Conservation (phyloP, 2,888 invertebrate species). For the Leptopilina syphax region DNA sequence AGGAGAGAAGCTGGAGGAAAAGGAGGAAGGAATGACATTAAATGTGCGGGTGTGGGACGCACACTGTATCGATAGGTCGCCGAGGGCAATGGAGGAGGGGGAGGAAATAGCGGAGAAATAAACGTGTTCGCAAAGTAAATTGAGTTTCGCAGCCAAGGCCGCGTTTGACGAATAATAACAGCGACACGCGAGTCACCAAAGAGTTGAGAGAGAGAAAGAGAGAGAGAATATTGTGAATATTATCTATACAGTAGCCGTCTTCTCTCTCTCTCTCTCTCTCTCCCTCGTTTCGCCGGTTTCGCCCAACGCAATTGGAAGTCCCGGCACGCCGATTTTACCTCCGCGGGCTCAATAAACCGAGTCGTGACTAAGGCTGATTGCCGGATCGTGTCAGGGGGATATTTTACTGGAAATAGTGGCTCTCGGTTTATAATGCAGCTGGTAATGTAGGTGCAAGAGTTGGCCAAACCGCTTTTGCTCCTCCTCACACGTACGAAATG, state of each 20-base stretch:
- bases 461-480: conserved; percentile 15
- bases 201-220: conserved; percentile 27
- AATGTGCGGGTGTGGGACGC: conserved; percentile 19
- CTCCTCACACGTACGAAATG: conserved; percentile 50
- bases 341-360: conserved; percentile 44
- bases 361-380: conserved; percentile 47
- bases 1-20: too few species aligned
- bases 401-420: conserved; percentile 35
- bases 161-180: conserved; percentile 45
- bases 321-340: conserved; percentile 48
- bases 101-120: conserved; percentile 35
- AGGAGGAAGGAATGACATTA: background rate
- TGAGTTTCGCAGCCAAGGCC: conserved; percentile 52
- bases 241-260: conserved; percentile 18
- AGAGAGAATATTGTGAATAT: conserved; percentile 28
- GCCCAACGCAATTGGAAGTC: background rate
- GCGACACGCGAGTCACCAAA: conserved; percentile 40
- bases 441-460: conserved; percentile 27
- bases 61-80: conserved; percentile 2
- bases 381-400: conserved; percentile 43
- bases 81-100: conserved; percentile 21
- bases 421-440: conserved; percentile 20
- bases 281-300: background rate
- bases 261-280: background rate
- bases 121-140: conserved; percentile 56